Evolutionary conservation across 2,797 vertebrate species (phyloP).

Genomic region (Cossypha niveicapilla): DNA sequence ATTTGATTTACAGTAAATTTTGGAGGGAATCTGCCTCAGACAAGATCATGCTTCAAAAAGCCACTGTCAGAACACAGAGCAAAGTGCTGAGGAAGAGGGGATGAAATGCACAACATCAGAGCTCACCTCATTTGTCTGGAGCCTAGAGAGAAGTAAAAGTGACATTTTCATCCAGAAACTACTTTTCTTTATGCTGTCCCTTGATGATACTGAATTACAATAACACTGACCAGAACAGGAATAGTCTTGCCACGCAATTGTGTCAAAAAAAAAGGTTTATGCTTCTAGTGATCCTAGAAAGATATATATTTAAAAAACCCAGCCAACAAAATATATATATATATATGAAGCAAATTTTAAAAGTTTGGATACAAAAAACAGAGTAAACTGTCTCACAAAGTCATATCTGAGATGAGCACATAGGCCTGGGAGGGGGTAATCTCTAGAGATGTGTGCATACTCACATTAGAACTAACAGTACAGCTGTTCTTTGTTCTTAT

Average conservation of each 20-base stretch:
- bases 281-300: not conserved
- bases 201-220: not conserved
- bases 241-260: not conserved
- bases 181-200: not conserved
- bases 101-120: not conserved
- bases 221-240: not conserved
- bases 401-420: not conserved
- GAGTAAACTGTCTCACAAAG: not conserved
- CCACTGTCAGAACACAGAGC: not conserved
- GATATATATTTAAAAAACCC: accelerated
- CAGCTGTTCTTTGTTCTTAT: conserved; percentile 1
- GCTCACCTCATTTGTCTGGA: not conserved
- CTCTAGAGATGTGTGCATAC: not conserved
- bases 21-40: not conserved
- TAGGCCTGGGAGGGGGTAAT: not conserved
- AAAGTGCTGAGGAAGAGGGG: not conserved
- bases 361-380: not conserved
- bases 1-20: not conserved
- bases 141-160: not conserved
- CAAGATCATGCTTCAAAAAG: not conserved
- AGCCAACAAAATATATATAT: not conserved
- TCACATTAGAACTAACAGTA: not conserved
- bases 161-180: not conserved
- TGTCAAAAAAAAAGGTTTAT: not conserved
- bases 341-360: not conserved